Conservation (phyloP, 2,113 vertebrate species). For the Myxocyprinus asiaticus region DNA sequence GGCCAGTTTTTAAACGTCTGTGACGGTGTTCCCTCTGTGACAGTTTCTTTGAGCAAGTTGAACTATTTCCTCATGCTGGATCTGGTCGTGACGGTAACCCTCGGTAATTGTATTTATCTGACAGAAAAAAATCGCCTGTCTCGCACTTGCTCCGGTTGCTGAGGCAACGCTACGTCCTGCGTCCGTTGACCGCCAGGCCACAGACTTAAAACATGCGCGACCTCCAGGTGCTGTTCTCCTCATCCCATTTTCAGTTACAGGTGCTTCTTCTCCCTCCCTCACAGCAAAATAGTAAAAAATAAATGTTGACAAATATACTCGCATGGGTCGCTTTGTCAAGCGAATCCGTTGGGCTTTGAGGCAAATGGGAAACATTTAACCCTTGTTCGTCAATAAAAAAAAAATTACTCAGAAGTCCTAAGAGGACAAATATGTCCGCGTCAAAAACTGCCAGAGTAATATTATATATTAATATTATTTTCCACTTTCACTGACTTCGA, state of each 20-base stretch:
- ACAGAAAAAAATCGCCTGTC: conserved; percentile 17
- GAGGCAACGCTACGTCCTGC: conserved; percentile 20
- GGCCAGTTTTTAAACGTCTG: conserved; percentile 14
- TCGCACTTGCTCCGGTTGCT: conserved; percentile 12
- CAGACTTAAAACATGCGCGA: conserved; percentile 5
- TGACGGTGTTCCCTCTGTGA: conserved; percentile 1
- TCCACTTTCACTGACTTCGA: too few species aligned
- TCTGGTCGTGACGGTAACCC: neutral
- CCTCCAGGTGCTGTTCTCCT: too few species aligned
- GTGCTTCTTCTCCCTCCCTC: neutral
- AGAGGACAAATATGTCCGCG: too few species aligned
- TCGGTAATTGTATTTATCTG: conserved; percentile 36
- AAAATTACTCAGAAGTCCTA: too few species aligned
- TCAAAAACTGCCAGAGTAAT: too few species aligned
- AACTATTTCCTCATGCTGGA: conserved; percentile 20
- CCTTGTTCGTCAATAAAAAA: too few species aligned
- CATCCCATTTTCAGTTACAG: neutral
- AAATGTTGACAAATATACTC: conserved; percentile 8
- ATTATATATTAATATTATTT: too few species aligned
- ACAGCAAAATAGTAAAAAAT: neutral
- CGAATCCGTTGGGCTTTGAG: neutral
- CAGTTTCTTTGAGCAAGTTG: conserved; percentile 39
- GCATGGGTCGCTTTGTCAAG: too few species aligned
- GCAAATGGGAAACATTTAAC: conserved; percentile 13
- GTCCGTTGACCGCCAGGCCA: conserved; percentile 28